phyloP scores from a whole-genome alignment of 2,797 vertebrate genomes.

The Catamblyrhynchus diadema region DNA sequence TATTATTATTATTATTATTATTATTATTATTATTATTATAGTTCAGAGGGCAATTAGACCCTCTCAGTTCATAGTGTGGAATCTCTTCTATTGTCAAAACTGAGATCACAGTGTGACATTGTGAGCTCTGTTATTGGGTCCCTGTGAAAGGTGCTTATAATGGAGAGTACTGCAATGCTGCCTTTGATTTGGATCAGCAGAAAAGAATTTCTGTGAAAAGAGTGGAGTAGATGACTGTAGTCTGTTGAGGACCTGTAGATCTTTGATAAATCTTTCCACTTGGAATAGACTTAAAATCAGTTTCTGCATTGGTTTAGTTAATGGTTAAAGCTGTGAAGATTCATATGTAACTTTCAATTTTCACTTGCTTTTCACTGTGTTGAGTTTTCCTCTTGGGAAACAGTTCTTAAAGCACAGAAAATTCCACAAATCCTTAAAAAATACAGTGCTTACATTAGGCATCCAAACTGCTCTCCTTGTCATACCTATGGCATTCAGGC shows the following conservation, averaged over 20 bases:
- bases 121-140: not conserved
- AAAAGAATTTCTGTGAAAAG: not conserved
- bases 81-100: not conserved
- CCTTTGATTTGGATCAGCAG: not conserved
- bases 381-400: not conserved
- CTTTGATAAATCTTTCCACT: not conserved
- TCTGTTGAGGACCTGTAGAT: not conserved
- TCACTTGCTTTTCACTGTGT: not conserved
- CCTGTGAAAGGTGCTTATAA: not conserved
- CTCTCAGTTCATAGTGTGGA: not conserved
- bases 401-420: not conserved
- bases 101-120: not conserved
- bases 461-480: not conserved
- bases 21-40: not conserved
- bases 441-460: not conserved
- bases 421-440: not conserved
- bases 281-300: not conserved
- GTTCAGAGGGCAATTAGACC: not conserved
- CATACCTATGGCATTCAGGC: not conserved
- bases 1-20: not conserved
- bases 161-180: not conserved
- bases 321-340: not conserved
- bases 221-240: not conserved
- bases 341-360: not conserved
- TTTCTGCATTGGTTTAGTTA: not conserved